A percentile compares a stretch with the other conserved stretches of the same genome.
Evolutionary conservation across 2,797 vertebrate species (phyloP).

Genomic region (Enteromius thamalakanensis): DNA sequence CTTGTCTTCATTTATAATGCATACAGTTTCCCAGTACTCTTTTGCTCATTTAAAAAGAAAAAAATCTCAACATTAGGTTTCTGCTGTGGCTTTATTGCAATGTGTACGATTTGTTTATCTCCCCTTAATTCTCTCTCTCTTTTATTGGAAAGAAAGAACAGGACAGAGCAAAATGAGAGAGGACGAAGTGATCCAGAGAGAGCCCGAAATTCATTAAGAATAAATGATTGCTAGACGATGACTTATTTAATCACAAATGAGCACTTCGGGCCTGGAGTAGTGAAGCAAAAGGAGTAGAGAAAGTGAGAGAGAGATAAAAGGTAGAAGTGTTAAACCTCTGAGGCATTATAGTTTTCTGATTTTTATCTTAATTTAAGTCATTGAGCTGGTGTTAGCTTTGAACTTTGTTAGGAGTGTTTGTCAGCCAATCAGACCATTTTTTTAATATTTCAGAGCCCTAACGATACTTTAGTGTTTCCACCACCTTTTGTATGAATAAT

Average conservation of each 20-base stretch:
- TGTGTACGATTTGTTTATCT: background rate
- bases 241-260: slow-evolving; percentile 82
- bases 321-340: slow-evolving; percentile 37
- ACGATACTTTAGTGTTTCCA: slow-evolving; percentile 6
- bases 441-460: slow-evolving; percentile 26
- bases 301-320: slow-evolving; percentile 63
- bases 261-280: slow-evolving; percentile 69
- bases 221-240: slow-evolving; percentile 82
- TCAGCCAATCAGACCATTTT: slow-evolving; percentile 16
- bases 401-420: slow-evolving; percentile 24
- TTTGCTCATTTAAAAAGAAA: slow-evolving; percentile 33
- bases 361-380: background rate
- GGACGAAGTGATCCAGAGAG: slow-evolving; percentile 67
- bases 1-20: background rate
- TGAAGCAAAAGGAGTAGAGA: slow-evolving; percentile 69
- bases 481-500: background rate
- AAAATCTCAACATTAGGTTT: background rate
- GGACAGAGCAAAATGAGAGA: slow-evolving; percentile 65
- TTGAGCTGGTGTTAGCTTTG: slow-evolving; percentile 21
- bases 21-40: background rate
- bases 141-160: slow-evolving; percentile 67
- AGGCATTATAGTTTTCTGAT: slow-evolving; percentile 21
- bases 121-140: slow-evolving; percentile 19
- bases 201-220: slow-evolving; percentile 83
- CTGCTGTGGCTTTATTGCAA: background rate